Percentiles rank a stretch among this genome's conserved stretches.
Conservation (phyloP, 1,140 invertebrate genomes). For the Paralvinella palmiformis region DNA sequence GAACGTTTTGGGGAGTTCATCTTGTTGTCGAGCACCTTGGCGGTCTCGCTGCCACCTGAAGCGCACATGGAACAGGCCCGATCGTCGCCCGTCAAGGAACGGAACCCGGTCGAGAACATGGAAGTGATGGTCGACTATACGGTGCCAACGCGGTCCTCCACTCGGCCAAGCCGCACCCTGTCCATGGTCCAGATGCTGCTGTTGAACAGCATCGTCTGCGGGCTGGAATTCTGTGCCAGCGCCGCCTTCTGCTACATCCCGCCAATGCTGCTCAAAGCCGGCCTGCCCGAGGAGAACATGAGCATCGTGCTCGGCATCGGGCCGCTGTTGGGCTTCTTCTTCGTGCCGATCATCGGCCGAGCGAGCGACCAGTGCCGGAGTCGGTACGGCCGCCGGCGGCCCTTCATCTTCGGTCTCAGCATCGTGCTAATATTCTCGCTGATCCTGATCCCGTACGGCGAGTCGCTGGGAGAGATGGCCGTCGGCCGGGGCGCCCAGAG, state of each 20-base stretch:
- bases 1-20: no score
- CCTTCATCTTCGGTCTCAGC: conserved; percentile 51
- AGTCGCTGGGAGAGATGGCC: conserved; percentile 30
- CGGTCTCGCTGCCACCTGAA: no score
- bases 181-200: conserved; percentile 29
- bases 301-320: conserved; percentile 50
- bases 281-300: conserved; percentile 51
- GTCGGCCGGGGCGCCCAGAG: conserved; percentile 24
- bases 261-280: conserved; percentile 53
- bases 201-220: conserved; percentile 52
- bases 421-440: conserved; percentile 46
- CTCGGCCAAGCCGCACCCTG: not conserved
- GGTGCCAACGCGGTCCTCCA: conserved; percentile 7
- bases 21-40: no score
- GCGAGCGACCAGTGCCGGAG: conserved; percentile 50
- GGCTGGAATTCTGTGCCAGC: conserved; percentile 52
- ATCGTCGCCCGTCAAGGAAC: no score
- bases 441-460: conserved; percentile 43
- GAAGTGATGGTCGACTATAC: conserved; percentile 8
- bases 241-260: conserved; percentile 55
- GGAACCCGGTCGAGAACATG: no score
- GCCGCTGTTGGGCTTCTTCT: conserved; percentile 49
- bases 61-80: no score
- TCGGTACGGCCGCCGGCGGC: conserved; percentile 49
- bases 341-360: conserved; percentile 51